Conservation (phyloP, 2,797 vertebrate genomes). For the Cirrhinus molitorella region DNA sequence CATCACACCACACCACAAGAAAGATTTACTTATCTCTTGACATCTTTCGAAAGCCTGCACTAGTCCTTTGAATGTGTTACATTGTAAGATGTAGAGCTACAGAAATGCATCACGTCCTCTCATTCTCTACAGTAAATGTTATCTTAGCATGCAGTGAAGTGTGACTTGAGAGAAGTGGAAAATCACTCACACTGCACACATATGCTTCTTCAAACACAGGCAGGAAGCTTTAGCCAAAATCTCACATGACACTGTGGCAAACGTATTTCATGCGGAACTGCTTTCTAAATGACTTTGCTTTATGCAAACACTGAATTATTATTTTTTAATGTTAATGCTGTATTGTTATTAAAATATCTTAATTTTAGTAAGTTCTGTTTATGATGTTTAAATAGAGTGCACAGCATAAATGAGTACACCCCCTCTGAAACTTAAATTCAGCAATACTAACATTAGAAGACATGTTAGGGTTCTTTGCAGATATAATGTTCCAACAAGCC, state of each 20-base stretch:
- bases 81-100: neutral
- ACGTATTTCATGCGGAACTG: neutral
- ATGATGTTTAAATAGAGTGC: neutral
- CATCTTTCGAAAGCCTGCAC: neutral
- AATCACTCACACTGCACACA: conserved; percentile 37
- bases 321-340: neutral
- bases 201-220: conserved; percentile 57
- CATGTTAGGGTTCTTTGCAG: too few relatives aligned
- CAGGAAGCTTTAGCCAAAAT: conserved; percentile 68
- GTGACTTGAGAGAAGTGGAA: conserved; percentile 53
- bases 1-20: neutral
- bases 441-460: too few relatives aligned
- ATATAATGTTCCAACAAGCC: too few relatives aligned
- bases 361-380: neutral
- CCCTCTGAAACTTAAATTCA: too few relatives aligned
- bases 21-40: neutral
- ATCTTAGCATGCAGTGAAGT: conserved; percentile 21
- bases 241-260: neutral
- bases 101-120: conserved; percentile 22
- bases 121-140: conserved; percentile 17
- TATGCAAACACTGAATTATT: neutral
- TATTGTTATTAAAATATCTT: neutral
- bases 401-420: too few relatives aligned
- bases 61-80: neutral
- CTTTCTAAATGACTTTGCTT: neutral